Conservation (phyloP, 64 coral and sea anemone genomes). For the Hydrozoanthus tunicans region DNA sequence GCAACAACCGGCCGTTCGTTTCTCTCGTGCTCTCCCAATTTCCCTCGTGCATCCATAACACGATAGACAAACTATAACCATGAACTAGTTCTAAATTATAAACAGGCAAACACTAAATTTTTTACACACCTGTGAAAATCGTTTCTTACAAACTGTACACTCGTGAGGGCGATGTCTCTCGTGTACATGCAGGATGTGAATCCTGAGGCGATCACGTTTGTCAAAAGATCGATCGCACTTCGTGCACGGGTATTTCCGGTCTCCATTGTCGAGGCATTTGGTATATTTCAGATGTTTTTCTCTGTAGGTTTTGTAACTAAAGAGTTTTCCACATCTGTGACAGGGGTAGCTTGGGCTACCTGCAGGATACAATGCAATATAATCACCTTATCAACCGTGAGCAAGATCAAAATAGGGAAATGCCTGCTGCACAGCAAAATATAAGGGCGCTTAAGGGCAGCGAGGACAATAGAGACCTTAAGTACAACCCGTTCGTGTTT, state of each 20-base stretch:
- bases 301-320: constrained; percentile 60
- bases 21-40: no score
- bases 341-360: constrained; percentile 47
- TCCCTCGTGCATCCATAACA: no score
- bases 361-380: not conserved
- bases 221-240: constrained; percentile 63
- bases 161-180: constrained; percentile 58
- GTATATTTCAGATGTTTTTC: constrained; percentile 68
- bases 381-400: no score
- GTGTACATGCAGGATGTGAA: constrained; percentile 67
- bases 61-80: no score
- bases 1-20: no score
- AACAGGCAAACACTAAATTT: not conserved
- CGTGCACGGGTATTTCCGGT: constrained; percentile 61
- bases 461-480: no score
- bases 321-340: constrained; percentile 47
- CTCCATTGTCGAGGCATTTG: constrained; percentile 46
- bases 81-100: no score
- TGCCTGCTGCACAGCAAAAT: no score
- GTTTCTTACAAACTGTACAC: constrained; percentile 41
- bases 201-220: constrained; percentile 59
- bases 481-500: no score
- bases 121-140: constrained; percentile 48
- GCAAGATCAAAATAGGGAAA: no score
- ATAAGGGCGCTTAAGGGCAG: no score